Base-by-base conservation (phyloP, 2,113 vertebrate genomes). In the Orycteropus afer region DNA sequence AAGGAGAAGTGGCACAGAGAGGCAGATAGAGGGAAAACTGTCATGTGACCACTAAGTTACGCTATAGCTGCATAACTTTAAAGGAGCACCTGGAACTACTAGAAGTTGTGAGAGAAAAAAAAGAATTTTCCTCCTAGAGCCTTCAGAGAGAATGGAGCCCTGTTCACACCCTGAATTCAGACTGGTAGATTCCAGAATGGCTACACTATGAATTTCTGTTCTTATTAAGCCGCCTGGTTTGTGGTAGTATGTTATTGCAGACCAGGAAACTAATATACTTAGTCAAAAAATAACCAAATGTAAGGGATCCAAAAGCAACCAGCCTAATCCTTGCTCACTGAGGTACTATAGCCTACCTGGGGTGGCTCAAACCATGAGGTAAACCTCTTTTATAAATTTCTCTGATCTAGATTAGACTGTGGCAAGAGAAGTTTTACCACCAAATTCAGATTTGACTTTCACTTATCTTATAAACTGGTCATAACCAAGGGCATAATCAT, bases 401-500 rank as follows among this genome's bases (percentile, higher is more conserved):
- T 55, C 73, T 59, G 37, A 91, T 12, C 47, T 88, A 92, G 15
- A 83, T 86, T 45, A 73, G 63, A 80, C 14, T 37, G 6, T 49
- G 34, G 4, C n/a, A 86, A 90, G 67, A 85, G 32, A 96, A 92
- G 78, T 71, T 55, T 77, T 88, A 88, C 85, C 45, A 71, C 77
- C 85, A 47, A 55, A 55, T 90, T 95, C 53, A 92, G 90, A 90
- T 49, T 29, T 73, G 63, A 90, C 76, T 81, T 95, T 34, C 32
- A 78, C 2, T 23, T 67, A 90, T 49, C 47, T 93, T 22, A 82
- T 82, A 85, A 93, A 85, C 55, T 93, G n/a, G 42, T 74, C 23
- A 81, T 96, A 85, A 95, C 47, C 67, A 88, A 93, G 20, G 47
- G n/a, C 40, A 65, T 57, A 95, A 76, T 53, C 45, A 82, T 92